phyloP scores from a whole-genome alignment of 2,113 vertebrate species.

The Montifringilla adamsi region DNA sequence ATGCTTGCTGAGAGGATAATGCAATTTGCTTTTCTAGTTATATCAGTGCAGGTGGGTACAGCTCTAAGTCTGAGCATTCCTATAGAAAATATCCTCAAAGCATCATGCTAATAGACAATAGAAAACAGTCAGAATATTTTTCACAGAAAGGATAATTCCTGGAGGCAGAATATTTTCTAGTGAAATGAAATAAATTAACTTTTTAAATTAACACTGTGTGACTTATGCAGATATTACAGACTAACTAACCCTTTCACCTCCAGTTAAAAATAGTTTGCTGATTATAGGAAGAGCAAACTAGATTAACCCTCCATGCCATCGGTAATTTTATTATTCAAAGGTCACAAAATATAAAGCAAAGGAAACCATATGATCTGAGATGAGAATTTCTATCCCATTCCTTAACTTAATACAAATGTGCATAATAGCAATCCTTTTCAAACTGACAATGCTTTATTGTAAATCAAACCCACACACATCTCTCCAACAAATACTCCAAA shows the following conservation, averaged over 20 bases:
- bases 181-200: slow-evolving; percentile 18
- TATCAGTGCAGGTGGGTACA: slow-evolving; percentile 51
- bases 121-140: slow-evolving; percentile 17
- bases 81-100: slow-evolving; percentile 4
- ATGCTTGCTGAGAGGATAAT: slow-evolving; percentile 50
- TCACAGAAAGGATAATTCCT: slow-evolving; percentile 14
- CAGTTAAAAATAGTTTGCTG: neutral
- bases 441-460: neutral
- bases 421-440: neutral
- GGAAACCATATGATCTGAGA: rapidly evolving
- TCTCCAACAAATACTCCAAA: neutral
- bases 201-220: neutral
- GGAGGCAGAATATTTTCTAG: slow-evolving; percentile 5
- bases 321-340: neutral
- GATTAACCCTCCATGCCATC: neutral
- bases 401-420: neutral
- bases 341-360: neutral
- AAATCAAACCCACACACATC: neutral
- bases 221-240: neutral
- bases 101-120: slow-evolving; percentile 4
- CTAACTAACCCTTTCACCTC: neutral
- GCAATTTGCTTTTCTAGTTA: slow-evolving; percentile 36
- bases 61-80: neutral
- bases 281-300: neutral
- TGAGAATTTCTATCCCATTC: neutral